phyloP scores from a whole-genome alignment of 1,140 invertebrate species.

The Achatina immaculata region DNA sequence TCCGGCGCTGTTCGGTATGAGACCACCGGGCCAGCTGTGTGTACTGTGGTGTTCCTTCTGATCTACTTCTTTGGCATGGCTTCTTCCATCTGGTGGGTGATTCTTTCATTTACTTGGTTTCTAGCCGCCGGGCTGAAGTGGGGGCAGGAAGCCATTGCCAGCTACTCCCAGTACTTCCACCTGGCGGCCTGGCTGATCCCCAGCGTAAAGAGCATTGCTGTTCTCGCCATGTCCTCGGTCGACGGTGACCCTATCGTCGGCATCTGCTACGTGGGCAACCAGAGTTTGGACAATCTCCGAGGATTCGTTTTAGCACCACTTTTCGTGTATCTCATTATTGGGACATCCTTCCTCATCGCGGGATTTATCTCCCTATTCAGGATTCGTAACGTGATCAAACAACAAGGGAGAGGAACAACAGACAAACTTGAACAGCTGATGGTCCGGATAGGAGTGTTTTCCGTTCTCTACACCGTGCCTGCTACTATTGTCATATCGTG shows the following conservation, averaged over 20 bases:
- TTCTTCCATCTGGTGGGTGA: constrained; percentile 98
- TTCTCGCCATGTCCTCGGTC: constrained; percentile 93
- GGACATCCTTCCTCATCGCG: constrained; percentile 91
- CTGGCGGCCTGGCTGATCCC: constrained; percentile 95
- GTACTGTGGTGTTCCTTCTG: constrained; percentile 95
- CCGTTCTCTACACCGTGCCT: constrained; percentile 94
- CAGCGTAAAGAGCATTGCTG: constrained; percentile 89
- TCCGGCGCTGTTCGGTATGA: constrained; percentile 71
- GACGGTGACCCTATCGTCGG: constrained; percentile 97
- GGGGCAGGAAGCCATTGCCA: constrained; percentile 98
- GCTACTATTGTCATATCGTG: constrained; percentile 90
- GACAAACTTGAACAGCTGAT: constrained; percentile 97
- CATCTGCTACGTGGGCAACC: constrained; percentile 95
- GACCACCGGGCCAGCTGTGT: constrained; percentile 86
- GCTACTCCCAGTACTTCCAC: constrained; percentile 97
- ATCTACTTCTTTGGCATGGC: constrained; percentile 99
- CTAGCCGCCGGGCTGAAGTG: constrained; percentile 97
- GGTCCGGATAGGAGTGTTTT: constrained; percentile 90
- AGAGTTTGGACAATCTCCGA: constrained; percentile 88
- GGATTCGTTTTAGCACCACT: constrained; percentile 92
- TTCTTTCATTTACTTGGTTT: constrained; percentile 97
- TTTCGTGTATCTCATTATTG: constrained; percentile 90
- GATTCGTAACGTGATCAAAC: constrained; percentile 94
- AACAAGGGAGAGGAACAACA: constrained; percentile 83
- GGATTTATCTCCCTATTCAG: constrained; percentile 96